Evolutionary conservation across 2,888 invertebrate genomes (phyloP).

Genomic region (Leptopilina syphax): DNA sequence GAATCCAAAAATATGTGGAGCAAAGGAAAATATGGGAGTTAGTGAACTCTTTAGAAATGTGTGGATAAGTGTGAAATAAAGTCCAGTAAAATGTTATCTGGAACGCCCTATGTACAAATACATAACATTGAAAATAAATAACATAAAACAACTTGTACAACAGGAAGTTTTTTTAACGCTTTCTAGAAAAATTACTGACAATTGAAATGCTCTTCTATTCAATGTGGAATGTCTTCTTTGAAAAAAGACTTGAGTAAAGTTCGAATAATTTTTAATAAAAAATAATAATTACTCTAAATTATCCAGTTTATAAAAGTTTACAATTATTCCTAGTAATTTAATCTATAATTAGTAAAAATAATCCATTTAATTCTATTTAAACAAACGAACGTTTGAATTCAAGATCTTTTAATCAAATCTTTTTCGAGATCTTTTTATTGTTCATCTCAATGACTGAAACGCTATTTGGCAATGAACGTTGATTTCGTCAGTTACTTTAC

Average conservation of each 20-base stretch:
- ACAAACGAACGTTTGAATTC: background rate
- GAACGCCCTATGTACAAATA: conserved; percentile 20
- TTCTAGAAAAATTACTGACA: conserved; percentile 55
- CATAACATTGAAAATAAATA: conserved; percentile 16
- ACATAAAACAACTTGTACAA: conserved; percentile 24
- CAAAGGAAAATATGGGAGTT: conserved; percentile 37
- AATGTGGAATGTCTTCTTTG: conserved; percentile 42
- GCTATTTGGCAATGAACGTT: conserved; percentile 12
- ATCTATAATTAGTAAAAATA: no score
- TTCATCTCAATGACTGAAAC: background rate
- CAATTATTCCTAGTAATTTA: no score
- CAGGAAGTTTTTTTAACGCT: conserved; percentile 51
- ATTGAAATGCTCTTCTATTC: conserved; percentile 41
- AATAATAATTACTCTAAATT: no score
- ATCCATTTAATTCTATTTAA: background rate
- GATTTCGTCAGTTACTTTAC: conserved; percentile 25
- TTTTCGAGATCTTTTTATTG: background rate
- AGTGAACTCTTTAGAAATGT: conserved; percentile 40
- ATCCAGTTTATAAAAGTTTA: no score
- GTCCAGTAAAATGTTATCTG: conserved; percentile 29
- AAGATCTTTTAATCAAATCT: background rate
- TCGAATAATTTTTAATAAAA: no score
- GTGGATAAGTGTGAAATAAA: conserved; percentile 39
- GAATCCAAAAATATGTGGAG: conserved; percentile 37
- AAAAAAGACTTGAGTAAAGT: no score